These are phyloP conservation scores for Apoda limacodes DNA, from an alignment of 2,888 invertebrate genomes.

Conservation along the genomic window DNA sequence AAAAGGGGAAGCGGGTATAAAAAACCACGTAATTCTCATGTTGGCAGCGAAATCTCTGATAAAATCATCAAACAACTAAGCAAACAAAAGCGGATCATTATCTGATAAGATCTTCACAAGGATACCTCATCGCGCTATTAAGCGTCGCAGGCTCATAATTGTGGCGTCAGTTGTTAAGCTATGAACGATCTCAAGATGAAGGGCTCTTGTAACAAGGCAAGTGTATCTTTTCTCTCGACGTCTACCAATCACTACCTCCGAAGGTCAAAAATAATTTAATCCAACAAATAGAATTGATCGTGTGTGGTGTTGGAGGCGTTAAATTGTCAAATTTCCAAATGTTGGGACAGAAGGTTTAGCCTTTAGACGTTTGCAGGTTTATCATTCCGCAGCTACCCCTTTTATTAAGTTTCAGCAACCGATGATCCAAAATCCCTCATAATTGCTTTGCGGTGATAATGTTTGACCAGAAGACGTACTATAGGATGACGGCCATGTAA, in stretches of 20 bases:
- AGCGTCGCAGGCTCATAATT: too few relatives aligned
- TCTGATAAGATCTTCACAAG: too few relatives aligned
- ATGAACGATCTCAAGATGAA: too few relatives aligned
- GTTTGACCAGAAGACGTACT: not conserved
- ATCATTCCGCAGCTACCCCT: constrained; percentile 1
- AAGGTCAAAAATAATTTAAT: constrained; percentile 8
- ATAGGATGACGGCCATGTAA: constrained; percentile 2
- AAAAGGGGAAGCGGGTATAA: constrained; percentile 5
- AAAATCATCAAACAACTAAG: not conserved
- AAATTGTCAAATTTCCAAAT: constrained; percentile 2
- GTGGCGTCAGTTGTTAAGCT: too few relatives aligned
- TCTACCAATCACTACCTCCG: constrained; percentile 3
- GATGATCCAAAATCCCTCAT: constrained; percentile 1
- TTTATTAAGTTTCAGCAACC: not conserved
- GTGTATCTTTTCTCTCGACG: constrained; percentile 3
- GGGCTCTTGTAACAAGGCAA: too few relatives aligned
- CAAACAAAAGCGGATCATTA: constrained; percentile 1
- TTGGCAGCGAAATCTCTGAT: constrained; percentile 2
- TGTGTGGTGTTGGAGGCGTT: constrained; percentile 1
- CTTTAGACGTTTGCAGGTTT: not conserved
- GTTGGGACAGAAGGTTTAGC: constrained; percentile 1
- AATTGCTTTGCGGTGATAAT: constrained; percentile 1
- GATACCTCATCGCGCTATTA: too few relatives aligned
- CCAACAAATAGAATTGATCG: constrained; percentile 6
- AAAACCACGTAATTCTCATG: constrained; percentile 4